These are phyloP conservation scores for Ganaspis sp. DNA, from an alignment of 1,140 invertebrate genomes.

Conservation along the genomic window DNA sequence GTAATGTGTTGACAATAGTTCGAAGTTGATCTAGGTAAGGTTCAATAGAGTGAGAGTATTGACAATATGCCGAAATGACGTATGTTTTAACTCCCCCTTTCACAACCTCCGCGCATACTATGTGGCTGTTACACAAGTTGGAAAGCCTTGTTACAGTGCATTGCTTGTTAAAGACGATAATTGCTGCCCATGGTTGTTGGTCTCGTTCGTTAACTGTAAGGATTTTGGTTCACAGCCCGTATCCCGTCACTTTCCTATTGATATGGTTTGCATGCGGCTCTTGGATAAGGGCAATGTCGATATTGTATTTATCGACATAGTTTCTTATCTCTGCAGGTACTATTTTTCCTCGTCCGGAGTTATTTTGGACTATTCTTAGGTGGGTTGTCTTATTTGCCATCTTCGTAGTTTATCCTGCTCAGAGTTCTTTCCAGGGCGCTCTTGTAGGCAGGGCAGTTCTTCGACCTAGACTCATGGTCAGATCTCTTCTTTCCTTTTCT, in stretches of 20 bases:
- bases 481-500: slow-evolving; percentile 2
- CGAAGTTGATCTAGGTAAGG: not conserved
- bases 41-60: not conserved
- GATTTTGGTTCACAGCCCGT: not conserved
- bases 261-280: not conserved
- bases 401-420: not conserved
- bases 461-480: not conserved
- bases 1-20: not conserved
- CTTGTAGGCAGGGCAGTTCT: not conserved
- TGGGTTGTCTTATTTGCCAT: not conserved
- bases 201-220: not conserved
- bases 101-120: no score
- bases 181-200: not conserved
- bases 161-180: not conserved
- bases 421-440: not conserved
- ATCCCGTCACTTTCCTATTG: not conserved
- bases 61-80: not conserved
- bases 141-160: not conserved
- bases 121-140: not conserved
- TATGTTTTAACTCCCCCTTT: not conserved
- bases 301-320: not conserved
- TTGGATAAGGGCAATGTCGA: not conserved
- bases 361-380: not conserved
- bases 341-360: not conserved
- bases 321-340: no score